Conservation (phyloP, 2,888 invertebrate species). For the Perdita meconis region DNA sequence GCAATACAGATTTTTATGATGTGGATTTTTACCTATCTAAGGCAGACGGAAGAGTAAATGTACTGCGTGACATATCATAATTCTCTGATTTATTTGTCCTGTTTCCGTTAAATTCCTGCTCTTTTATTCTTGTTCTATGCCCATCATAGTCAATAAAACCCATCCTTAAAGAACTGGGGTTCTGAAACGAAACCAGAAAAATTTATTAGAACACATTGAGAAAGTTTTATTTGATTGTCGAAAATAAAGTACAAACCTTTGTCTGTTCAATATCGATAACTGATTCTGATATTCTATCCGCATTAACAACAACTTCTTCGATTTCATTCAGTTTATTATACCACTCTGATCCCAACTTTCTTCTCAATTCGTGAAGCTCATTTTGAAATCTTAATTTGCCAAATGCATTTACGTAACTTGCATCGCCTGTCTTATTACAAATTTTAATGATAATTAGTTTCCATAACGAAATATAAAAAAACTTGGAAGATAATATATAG, state of each 20-base stretch:
- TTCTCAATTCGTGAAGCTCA: slow-evolving; percentile 71
- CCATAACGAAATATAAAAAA: neutral
- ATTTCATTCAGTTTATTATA: slow-evolving; percentile 73
- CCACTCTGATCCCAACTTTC: slow-evolving; percentile 69
- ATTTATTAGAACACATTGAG: too few relatives aligned
- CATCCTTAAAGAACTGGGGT: slow-evolving; percentile 14
- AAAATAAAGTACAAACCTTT: slow-evolving; percentile 26
- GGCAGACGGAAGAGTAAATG: slow-evolving; percentile 45
- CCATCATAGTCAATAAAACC: slow-evolving; percentile 31
- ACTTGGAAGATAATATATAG: neutral
- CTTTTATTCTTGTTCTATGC: slow-evolving; percentile 28
- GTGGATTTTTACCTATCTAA: slow-evolving; percentile 67
- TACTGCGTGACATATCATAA: slow-evolving; percentile 30
- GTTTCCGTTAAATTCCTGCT: slow-evolving; percentile 11
- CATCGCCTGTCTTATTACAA: slow-evolving; percentile 64
- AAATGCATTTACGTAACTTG: slow-evolving; percentile 72
- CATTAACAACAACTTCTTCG: slow-evolving; percentile 67
- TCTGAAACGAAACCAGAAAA: slow-evolving; percentile 19
- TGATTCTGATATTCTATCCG: slow-evolving; percentile 38
- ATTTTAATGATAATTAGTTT: slow-evolving; percentile 25
- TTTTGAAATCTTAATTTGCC: slow-evolving; percentile 75
- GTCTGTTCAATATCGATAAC: slow-evolving; percentile 16
- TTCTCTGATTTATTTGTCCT: slow-evolving; percentile 1
- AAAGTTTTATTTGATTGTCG: too few relatives aligned
- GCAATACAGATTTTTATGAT: neutral